Conservation (phyloP, 2,888 invertebrate genomes). For the Argynnis bischoffii region DNA sequence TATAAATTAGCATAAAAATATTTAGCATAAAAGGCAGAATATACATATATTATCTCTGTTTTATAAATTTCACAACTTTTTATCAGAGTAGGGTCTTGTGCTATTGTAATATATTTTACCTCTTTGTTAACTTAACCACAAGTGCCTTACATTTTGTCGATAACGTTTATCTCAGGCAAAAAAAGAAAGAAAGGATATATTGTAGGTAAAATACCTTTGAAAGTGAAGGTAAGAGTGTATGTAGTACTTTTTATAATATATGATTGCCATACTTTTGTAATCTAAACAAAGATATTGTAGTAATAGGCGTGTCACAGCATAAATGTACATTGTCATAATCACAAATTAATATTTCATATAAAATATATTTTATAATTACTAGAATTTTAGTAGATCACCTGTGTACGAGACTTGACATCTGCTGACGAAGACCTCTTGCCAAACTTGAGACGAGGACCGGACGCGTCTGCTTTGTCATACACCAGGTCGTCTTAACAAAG, state of each 20-base stretch:
- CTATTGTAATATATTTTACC: constrained; percentile 18
- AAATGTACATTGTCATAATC: too few species aligned
- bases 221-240: background rate
- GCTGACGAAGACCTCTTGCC: constrained; percentile 76
- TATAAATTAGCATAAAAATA: constrained; percentile 14
- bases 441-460: constrained; percentile 70
- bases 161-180: constrained; percentile 7
- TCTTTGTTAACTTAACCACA: constrained; percentile 6
- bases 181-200: background rate
- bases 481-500: constrained; percentile 58
- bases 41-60: background rate
- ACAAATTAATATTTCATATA: too few species aligned
- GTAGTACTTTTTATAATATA: background rate
- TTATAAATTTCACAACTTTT: constrained; percentile 10
- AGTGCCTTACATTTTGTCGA: constrained; percentile 9
- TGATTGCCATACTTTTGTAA: too few species aligned
- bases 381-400: constrained; percentile 23
- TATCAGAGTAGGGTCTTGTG: too few species aligned
- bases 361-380: background rate
- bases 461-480: constrained; percentile 72
- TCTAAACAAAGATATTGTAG: too few species aligned
- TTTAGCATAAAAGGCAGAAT: constrained; percentile 1
- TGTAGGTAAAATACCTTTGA: background rate
- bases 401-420: constrained; percentile 56
- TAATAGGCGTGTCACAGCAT: too few species aligned